Percentiles rank a stretch among this genome's conserved stretches.
Evolutionary conservation across 2,888 invertebrate species (phyloP).

Genomic region (Trissonchulus latispiculum): DNA sequence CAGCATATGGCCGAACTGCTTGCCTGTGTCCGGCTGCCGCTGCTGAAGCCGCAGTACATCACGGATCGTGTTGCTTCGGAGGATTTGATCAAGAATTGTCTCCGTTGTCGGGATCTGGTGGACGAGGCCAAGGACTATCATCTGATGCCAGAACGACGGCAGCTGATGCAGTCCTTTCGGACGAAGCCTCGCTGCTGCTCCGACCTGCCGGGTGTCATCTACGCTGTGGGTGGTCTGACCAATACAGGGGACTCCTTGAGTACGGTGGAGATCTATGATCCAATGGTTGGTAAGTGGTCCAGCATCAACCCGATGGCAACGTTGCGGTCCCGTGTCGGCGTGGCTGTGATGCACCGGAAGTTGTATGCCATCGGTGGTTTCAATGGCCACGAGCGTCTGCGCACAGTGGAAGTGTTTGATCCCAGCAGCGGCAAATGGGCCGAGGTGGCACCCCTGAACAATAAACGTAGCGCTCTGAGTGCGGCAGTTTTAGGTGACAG

Average conservation of each 20-base stretch:
- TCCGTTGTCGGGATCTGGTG: slow-evolving; percentile 57
- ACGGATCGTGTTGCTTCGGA: slow-evolving; percentile 55
- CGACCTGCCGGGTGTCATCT: slow-evolving; percentile 62
- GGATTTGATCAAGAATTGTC: slow-evolving; percentile 37
- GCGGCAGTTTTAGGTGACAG: slow-evolving; percentile 29
- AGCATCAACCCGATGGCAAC: slow-evolving; percentile 68
- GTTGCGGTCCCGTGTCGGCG: slow-evolving; percentile 68
- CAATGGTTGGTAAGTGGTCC: slow-evolving; percentile 59
- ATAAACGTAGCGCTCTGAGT: slow-evolving; percentile 34
- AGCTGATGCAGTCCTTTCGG: slow-evolving; percentile 63
- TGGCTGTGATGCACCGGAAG: slow-evolving; percentile 63
- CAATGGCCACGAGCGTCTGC: slow-evolving; percentile 67
- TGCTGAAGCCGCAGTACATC: slow-evolving; percentile 68
- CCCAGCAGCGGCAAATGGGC: slow-evolving; percentile 63
- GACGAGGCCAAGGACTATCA: slow-evolving; percentile 81
- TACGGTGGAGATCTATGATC: slow-evolving; percentile 73
- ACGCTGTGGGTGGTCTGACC: slow-evolving; percentile 73
- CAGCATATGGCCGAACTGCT: slow-evolving; percentile 57
- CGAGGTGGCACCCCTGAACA: slow-evolving; percentile 48
- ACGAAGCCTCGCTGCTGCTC: slow-evolving; percentile 65
- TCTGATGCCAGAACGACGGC: slow-evolving; percentile 69
- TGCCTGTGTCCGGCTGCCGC: slow-evolving; percentile 64
- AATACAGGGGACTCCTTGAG: slow-evolving; percentile 68
- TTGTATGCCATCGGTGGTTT: slow-evolving; percentile 64
- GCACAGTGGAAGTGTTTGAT: slow-evolving; percentile 74